Conservation (phyloP, 2,888 invertebrate species). For the Penaeus monodon region DNA sequence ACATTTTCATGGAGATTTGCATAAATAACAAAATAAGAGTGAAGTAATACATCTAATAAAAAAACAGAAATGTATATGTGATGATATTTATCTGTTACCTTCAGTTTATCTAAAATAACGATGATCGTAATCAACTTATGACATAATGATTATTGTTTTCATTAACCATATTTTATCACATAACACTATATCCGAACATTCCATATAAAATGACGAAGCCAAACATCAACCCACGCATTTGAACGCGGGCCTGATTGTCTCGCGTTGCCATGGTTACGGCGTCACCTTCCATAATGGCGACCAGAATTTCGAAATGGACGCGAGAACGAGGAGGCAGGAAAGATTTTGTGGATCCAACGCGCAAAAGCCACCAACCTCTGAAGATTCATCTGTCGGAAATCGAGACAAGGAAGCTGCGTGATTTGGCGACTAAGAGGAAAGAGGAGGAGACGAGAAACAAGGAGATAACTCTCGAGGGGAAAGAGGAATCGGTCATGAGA, state of each 20-base stretch:
- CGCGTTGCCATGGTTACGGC: slow-evolving; percentile 37
- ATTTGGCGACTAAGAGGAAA: slow-evolving; percentile 2
- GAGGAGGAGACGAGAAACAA: background rate
- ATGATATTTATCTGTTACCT: too few species aligned
- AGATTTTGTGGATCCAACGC: slow-evolving; percentile 44
- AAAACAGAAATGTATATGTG: too few species aligned
- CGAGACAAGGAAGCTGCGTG: slow-evolving; percentile 20
- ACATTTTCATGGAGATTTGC: too few species aligned
- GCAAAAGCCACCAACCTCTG: slow-evolving; percentile 42
- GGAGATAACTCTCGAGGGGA: background rate
- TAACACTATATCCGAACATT: too few species aligned
- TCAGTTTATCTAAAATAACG: too few species aligned
- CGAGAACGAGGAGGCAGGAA: slow-evolving; percentile 38
- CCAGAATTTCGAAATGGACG: slow-evolving; percentile 49
- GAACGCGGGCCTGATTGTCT: background rate
- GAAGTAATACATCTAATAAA: too few species aligned
- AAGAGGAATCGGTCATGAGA: slow-evolving; percentile 36
- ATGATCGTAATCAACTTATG: too few species aligned
- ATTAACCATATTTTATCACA: too few species aligned
- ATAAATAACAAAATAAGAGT: too few species aligned
- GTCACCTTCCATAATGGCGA: slow-evolving; percentile 34
- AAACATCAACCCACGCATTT: background rate
- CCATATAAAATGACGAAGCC: too few species aligned
- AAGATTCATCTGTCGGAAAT: slow-evolving; percentile 1
- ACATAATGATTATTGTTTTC: too few species aligned